phyloP scores from a whole-genome alignment of 2,888 invertebrate species.

The Acanthosoma haemorrhoidale region DNA sequence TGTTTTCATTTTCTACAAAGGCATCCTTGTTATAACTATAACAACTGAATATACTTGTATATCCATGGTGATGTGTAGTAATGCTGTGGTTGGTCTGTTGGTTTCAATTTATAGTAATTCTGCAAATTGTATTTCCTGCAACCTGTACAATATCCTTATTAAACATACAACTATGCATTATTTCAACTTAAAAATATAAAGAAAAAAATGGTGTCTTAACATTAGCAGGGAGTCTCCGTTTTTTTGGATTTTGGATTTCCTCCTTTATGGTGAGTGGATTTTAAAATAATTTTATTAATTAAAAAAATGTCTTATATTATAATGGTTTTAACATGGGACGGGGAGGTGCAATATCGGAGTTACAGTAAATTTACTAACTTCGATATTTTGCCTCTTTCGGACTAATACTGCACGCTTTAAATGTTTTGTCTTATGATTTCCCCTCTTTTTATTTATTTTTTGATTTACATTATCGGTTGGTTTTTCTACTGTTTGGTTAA shows the following conservation, averaged over 20 bases:
- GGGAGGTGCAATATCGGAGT: slow-evolving; percentile 12
- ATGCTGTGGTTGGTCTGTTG: neutral
- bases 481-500: neutral
- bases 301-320: slow-evolving; percentile 15
- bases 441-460: neutral
- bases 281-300: slow-evolving; percentile 9
- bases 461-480: neutral
- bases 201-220: neutral
- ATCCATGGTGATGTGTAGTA: neutral
- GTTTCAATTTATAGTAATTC: neutral
- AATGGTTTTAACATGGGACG: slow-evolving; percentile 7
- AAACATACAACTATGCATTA: neutral
- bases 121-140: neutral
- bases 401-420: slow-evolving; percentile 8
- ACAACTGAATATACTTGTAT: neutral
- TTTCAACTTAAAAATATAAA: neutral
- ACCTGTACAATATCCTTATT: neutral
- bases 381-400: slow-evolving; percentile 8
- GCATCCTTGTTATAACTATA: too few relatives aligned
- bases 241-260: slow-evolving; percentile 18
- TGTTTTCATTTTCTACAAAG: too few relatives aligned
- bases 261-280: slow-evolving; percentile 24
- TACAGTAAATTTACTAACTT: neutral
- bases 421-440: slow-evolving; percentile 4
- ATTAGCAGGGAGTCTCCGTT: slow-evolving; percentile 3